Base-by-base conservation (phyloP, 2,797 vertebrate genomes). In the Eulemur rubriventer region DNA sequence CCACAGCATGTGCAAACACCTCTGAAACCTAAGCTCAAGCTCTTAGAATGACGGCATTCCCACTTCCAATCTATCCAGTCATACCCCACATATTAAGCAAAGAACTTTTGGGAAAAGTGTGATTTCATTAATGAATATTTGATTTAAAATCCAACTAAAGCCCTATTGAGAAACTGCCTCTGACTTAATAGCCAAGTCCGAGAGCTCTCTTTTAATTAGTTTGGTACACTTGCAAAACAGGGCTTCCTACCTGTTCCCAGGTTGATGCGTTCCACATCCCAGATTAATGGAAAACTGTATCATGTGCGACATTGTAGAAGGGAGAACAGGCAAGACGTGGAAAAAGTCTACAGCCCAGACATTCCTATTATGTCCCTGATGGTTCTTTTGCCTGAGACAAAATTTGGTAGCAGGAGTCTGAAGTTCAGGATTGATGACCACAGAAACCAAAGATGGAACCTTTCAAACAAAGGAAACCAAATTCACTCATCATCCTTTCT, bases 201-300 rank as follows among this genome's bases (percentile, higher is more conserved):
- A 0, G 0, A 14, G 6, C 20, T 90, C 30, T 70, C 55, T 93
- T 92, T 87, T n/a, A 78, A 73, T 48, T 16, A n/a, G 16, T 84
- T 52, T 2, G 61, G 46, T 28, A 79, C 4, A 69, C 17, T 72
- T 13, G 0, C n/a, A 35, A 35, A 95, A 57, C 24, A 86, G 35
- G 0, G 9, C 1, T 55, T 91, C 96, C 57, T 99, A 99, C 99
- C 99, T 99, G 99, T 99, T 99, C 95, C 99, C 99, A 65, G 99
- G 99, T 94, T 99, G 99, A 90, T 99, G 99, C n/a, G 99, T 99
- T 97, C 99, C 99, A 97, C 99, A 99, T 91, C 99, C 99, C 52
- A 99, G 98, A 98, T 99, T 99, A 98, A 99, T 99, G 97, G 99
- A 99, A 98, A 99, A 99, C 96, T 99, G 99, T 95, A 99, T 99